Conservation (phyloP, 2,797 vertebrate genomes). For the Pangasius mekongensis region DNA sequence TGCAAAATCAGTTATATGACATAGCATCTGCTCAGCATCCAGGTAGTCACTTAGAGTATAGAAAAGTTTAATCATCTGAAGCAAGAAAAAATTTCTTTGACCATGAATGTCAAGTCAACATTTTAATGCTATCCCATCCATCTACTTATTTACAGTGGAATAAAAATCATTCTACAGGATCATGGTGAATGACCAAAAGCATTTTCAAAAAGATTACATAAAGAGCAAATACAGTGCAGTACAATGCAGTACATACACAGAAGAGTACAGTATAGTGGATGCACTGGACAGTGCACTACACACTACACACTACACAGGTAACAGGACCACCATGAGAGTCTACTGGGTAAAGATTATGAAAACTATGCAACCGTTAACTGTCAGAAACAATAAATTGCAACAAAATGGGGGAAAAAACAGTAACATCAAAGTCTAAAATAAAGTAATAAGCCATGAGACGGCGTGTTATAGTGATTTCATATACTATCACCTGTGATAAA, state of each 20-base stretch:
- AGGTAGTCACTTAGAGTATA: conserved; percentile 56
- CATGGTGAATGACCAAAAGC: not conserved
- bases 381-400: not conserved
- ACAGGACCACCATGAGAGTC: not conserved
- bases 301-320: not conserved
- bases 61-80: not conserved
- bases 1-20: conserved; percentile 17
- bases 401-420: not conserved
- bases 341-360: not conserved
- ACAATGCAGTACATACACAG: not conserved
- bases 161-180: not conserved
- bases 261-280: not conserved
- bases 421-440: not conserved
- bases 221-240: conserved; percentile 1
- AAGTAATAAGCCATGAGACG: not conserved
- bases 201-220: not conserved
- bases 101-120: not conserved
- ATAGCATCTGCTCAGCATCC: conserved; percentile 73
- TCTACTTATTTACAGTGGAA: not conserved
- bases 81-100: not conserved
- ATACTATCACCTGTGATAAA: not conserved
- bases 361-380: not conserved
- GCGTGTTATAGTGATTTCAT: not conserved
- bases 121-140: not conserved
- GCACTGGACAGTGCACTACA: not conserved